Conservation (phyloP, 2,113 vertebrate genomes). For the Forbesichthys papilliferus region DNA sequence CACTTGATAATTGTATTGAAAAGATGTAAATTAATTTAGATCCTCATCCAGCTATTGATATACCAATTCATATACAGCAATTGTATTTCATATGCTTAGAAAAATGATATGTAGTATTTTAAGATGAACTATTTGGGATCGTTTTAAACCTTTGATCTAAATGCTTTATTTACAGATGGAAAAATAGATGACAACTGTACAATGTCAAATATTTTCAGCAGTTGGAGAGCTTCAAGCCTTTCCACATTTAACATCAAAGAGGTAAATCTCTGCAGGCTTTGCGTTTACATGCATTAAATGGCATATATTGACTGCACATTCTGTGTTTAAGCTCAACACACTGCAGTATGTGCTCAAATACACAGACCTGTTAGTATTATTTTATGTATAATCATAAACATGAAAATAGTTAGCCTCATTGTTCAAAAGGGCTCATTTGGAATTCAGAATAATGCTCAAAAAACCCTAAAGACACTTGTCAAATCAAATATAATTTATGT, state of each 20-base stretch:
- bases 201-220: conserved; percentile 42
- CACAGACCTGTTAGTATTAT: too few species aligned
- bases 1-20: conserved; percentile 16
- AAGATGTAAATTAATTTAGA: conserved; percentile 42
- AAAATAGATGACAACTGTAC: conserved; percentile 27
- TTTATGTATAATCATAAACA: too few species aligned
- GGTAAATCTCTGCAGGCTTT: conserved; percentile 41
- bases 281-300: conserved; percentile 17
- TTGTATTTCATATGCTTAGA: conserved; percentile 26
- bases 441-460: too few species aligned
- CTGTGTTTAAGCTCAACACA: too few species aligned
- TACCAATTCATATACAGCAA: conserved; percentile 18
- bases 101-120: background rate
- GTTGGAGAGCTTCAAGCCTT: conserved; percentile 37
- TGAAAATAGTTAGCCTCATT: too few species aligned
- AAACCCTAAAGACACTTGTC: too few species aligned
- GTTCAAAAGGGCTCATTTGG: too few species aligned
- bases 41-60: conserved; percentile 31
- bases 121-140: background rate
- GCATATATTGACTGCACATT: too few species aligned
- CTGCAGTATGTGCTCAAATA: too few species aligned
- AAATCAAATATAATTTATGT: too few species aligned
- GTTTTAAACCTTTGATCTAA: background rate
- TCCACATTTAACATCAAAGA: conserved; percentile 50
- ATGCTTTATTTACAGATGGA: conserved; percentile 31